These are phyloP conservation scores for Spilogale gracilis DNA, from an alignment of 2,113 vertebrate genomes.

Conservation along the genomic window DNA sequence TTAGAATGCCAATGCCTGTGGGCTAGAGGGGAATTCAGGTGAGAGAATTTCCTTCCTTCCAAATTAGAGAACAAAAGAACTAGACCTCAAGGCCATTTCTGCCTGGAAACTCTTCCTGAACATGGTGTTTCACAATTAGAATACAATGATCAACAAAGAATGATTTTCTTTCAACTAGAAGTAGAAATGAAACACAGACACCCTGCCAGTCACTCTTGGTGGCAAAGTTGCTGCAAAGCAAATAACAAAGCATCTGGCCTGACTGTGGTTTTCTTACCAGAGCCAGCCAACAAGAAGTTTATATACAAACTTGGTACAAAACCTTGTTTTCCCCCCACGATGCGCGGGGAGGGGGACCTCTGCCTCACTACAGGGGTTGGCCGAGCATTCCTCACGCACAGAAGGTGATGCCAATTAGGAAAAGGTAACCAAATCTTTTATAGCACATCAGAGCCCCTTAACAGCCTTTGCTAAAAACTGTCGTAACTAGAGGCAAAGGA, in stretches of 20 bases:
- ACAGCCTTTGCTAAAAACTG: not conserved
- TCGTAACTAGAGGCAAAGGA: not conserved
- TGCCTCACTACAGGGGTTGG: not conserved
- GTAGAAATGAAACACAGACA: slow-evolving; percentile 56
- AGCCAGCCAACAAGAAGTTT: slow-evolving; percentile 52
- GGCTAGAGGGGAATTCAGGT: slow-evolving; percentile 71
- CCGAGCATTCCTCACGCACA: not conserved
- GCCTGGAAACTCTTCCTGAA: slow-evolving; percentile 73
- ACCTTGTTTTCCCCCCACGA: not conserved
- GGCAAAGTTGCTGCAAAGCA: not conserved
- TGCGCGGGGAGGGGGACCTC: not conserved
- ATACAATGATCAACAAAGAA: slow-evolving; percentile 68
- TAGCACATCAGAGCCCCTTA: not conserved
- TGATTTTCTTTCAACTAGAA: slow-evolving; percentile 74
- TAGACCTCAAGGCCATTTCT: slow-evolving; percentile 74
- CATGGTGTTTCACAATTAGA: slow-evolving; percentile 54
- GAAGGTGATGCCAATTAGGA: not conserved
- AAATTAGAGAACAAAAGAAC: slow-evolving; percentile 76
- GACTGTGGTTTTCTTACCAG: not conserved
- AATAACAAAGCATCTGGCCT: slow-evolving; percentile 31
- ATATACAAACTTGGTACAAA: slow-evolving; percentile 18
- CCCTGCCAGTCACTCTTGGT: slow-evolving; percentile 46
- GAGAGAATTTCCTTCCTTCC: slow-evolving; percentile 73
- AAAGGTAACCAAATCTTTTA: not conserved
- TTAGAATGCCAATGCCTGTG: slow-evolving; percentile 79